phyloP scores from a whole-genome alignment of 1,140 invertebrate genomes.

The Eumeta japonica region DNA sequence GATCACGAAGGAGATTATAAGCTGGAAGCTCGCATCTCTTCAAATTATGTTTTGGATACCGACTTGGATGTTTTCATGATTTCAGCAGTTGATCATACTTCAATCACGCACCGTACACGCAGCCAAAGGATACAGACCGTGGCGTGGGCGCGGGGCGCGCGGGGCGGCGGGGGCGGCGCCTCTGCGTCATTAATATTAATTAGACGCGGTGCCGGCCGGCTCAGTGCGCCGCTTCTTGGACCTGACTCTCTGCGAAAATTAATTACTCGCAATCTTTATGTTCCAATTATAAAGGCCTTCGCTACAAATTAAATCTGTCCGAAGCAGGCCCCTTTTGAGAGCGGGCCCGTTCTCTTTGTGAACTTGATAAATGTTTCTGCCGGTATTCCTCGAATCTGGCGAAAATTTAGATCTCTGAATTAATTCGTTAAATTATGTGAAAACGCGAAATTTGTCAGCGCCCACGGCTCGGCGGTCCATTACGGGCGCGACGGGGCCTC shows the following conservation, averaged over 20 bases:
- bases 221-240: slow-evolving; percentile 48
- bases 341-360: slow-evolving; percentile 55
- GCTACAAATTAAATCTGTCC: slow-evolving; percentile 59
- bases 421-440: slow-evolving; percentile 40
- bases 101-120: too few species aligned
- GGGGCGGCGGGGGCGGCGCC: slow-evolving; percentile 18
- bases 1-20: too few species aligned
- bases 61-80: too few species aligned
- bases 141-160: too few species aligned
- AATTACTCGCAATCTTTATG: slow-evolving; percentile 58
- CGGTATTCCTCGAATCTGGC: slow-evolving; percentile 43
- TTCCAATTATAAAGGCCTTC: slow-evolving; percentile 58
- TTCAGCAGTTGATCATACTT: too few species aligned
- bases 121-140: too few species aligned
- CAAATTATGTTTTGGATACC: too few species aligned
- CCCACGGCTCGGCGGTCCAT: too few species aligned
- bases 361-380: slow-evolving; percentile 54
- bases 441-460: too few species aligned
- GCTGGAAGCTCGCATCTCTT: too few species aligned
- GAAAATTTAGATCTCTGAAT: slow-evolving; percentile 45
- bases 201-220: slow-evolving; percentile 35
- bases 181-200: slow-evolving; percentile 54
- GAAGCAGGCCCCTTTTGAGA: slow-evolving; percentile 51
- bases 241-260: slow-evolving; percentile 55
- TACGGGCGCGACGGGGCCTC: too few species aligned